A percentile compares a stretch with the other conserved stretches of the same genome.
phyloP scores from a whole-genome alignment of 2,113 vertebrate species.

The Carollia perspicillata region DNA sequence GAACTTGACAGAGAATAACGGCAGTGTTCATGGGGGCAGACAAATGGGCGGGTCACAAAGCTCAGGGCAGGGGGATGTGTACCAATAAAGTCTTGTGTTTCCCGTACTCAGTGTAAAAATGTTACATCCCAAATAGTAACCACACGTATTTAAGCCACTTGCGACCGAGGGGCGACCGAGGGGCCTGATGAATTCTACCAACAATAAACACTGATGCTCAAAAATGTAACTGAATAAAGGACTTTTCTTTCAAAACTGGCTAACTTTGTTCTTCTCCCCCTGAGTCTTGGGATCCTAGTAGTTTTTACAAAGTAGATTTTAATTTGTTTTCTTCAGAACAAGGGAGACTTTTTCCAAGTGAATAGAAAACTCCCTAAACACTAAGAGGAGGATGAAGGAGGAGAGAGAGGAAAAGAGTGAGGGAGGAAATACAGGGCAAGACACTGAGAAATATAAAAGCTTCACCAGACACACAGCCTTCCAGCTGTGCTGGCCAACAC shows the following conservation, averaged over 20 bases:
- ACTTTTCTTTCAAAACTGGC: background rate
- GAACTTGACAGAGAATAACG: slow-evolving; percentile 18
- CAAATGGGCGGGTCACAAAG: background rate
- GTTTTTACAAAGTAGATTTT: slow-evolving; percentile 64
- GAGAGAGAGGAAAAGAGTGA: background rate
- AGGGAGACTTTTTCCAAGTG: background rate
- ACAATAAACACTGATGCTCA: background rate
- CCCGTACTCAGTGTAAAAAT: background rate
- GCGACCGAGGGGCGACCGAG: background rate
- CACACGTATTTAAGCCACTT: background rate
- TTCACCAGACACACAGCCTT: background rate
- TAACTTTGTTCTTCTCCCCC: background rate
- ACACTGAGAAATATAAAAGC: background rate
- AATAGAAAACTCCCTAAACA: slow-evolving; percentile 25
- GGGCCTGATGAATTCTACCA: background rate
- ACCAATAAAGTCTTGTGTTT: background rate
- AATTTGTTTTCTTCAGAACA: slow-evolving; percentile 48
- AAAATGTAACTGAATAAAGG: background rate
- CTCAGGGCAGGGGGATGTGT: background rate
- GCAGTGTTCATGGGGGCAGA: background rate
- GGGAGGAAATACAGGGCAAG: background rate
- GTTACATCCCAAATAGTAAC: background rate
- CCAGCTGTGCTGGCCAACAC: background rate
- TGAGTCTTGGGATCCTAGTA: slow-evolving; percentile 2
- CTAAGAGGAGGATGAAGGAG: slow-evolving; percentile 29